Conservation (phyloP, 2,113 vertebrate genomes). For the Cyphomyrus plagiostoma region DNA sequence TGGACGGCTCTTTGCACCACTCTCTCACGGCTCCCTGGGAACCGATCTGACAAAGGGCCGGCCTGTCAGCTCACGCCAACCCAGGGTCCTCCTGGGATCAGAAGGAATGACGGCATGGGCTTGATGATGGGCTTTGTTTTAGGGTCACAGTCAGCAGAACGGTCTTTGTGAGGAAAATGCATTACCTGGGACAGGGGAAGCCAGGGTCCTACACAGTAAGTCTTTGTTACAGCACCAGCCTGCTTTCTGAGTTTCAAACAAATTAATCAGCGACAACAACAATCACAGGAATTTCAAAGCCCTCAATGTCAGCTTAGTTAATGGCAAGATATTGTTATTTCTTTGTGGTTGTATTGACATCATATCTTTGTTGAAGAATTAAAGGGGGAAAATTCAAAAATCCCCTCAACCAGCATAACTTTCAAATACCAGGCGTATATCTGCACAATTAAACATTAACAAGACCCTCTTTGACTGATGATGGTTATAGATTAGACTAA, state of each 20-base stretch:
- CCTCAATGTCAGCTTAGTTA: neutral
- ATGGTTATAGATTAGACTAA: neutral
- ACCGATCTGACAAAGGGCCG: constrained; percentile 14
- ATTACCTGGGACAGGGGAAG: neutral
- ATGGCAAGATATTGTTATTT: too few species aligned
- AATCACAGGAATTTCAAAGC: neutral
- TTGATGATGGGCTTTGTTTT: constrained; percentile 3
- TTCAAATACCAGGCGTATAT: neutral
- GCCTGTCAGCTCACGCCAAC: constrained; percentile 11
- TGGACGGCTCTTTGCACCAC: neutral
- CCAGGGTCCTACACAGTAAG: neutral
- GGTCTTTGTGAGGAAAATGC: neutral
- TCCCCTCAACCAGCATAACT: neutral
- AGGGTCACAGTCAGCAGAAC: constrained; percentile 18
- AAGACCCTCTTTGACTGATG: neutral
- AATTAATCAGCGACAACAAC: neutral
- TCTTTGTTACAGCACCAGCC: neutral
- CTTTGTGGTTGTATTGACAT: too few species aligned
- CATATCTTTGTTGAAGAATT: neutral
- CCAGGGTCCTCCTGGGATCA: neutral
- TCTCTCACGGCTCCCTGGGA: constrained; percentile 11
- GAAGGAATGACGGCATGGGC: neutral
- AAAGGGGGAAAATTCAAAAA: neutral
- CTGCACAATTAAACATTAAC: neutral
- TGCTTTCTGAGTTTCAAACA: neutral